Evolutionary conservation across 2,113 vertebrate species (phyloP), one percentile per base, ranked within the genome.

Genomic region (Chauna torquata): DNA sequence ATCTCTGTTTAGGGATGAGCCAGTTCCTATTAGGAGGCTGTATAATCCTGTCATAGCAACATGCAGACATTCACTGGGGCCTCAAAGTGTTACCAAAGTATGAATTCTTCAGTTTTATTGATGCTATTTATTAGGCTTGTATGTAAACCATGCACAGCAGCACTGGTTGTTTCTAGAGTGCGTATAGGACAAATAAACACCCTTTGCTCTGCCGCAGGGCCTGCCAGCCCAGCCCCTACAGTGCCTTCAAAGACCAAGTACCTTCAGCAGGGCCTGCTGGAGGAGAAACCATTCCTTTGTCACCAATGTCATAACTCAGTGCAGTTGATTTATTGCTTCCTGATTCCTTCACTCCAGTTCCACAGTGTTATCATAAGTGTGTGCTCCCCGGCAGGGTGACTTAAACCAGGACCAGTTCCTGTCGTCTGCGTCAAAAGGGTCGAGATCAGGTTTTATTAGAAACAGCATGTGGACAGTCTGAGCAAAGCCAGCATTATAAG

Each of bases 301-400:
- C 94, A 91, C 93, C 57, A 1, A 80, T 96, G 96, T 97, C 96
- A 96, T 96, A 97, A 95, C 92, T 94, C 81, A 92, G 85, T 47
- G 28, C 2, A 0, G 68, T 88, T 97, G 97, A 97, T 97, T 96
- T 92, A 97, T 97, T 87, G 95, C 95, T 97, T 97, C 96, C 96
- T 92, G 96, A 86, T 84, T 61, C 75, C 64, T 76, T 65, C 75
- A 93, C 89, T 77, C 52, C 82, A 66, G 83, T 64, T 70, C 62
- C 92, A 84, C 80, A 17, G 90, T 42, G 50, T 85, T 96, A 59
- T 55, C 61, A 0, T 74, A 64, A 42, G 57, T n/a, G 75, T 40
- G 64, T 0, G 0, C 87, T 92, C 82, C 57, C 68, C 16, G 1
- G 87, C 68, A 75, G 87, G 47, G 84, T 96, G 94, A 97, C 95